These are phyloP conservation scores for Notamacropus eugenii DNA, from an alignment of 2,797 vertebrate species.

Conservation along the genomic window DNA sequence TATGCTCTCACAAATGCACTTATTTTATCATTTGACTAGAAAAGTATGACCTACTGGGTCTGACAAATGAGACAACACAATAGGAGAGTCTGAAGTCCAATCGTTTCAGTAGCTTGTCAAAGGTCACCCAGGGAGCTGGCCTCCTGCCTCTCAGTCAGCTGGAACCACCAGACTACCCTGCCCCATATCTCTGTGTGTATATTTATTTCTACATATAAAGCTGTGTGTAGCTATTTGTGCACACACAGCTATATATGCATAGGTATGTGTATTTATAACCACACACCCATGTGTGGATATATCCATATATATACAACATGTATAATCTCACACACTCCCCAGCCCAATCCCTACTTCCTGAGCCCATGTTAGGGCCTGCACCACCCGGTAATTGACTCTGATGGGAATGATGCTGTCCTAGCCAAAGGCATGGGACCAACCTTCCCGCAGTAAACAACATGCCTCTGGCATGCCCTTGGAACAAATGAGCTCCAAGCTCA, in stretches of 20 bases:
- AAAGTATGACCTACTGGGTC: neutral
- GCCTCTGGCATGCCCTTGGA: conserved; percentile 8
- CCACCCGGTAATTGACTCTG: conserved; percentile 62
- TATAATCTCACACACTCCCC: conserved; percentile 54
- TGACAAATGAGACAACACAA: neutral
- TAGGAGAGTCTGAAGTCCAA: neutral
- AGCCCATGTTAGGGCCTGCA: conserved; percentile 57
- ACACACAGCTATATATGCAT: neutral
- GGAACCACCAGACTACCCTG: neutral
- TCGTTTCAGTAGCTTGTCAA: neutral
- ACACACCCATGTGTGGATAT: conserved; percentile 59
- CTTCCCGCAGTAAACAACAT: conserved; percentile 51
- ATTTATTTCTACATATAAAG: conserved; percentile 46
- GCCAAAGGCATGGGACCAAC: conserved; percentile 68
- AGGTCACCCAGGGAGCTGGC: neutral
- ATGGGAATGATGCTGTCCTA: conserved; percentile 58
- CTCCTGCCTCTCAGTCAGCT: neutral
- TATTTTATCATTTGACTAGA: neutral
- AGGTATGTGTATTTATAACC: conserved; percentile 66
- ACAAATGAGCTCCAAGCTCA: conserved; percentile 45
- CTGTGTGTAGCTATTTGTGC: conserved; percentile 25
- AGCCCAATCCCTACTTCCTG: conserved; percentile 62
- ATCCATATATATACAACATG: conserved; percentile 55
- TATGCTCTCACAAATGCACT: neutral
- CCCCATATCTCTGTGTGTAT: neutral